Base-by-base conservation (phyloP, 1,140 invertebrate genomes). In the Platorchestia sp. region DNA sequence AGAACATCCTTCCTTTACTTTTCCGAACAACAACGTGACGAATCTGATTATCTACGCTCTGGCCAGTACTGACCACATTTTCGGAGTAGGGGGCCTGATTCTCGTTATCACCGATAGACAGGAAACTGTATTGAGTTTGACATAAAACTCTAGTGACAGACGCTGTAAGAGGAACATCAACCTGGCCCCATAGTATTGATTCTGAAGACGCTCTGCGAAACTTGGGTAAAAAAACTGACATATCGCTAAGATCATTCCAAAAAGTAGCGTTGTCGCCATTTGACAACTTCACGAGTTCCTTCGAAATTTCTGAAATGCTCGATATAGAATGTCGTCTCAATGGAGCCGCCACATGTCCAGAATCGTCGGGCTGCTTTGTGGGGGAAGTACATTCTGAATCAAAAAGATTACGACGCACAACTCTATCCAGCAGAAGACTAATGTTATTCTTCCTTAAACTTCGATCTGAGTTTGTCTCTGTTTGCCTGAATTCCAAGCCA, bases 241-340 rank as follows among this genome's bases (percentile, higher is more conserved):
- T 44, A 47, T 93, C 91, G 47, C 43, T 47, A 41, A 93, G 36
- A 45, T 93, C 89, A 19, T 87, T 86, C 95, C 95, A 95, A 42
- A 96, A 87, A 40, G 90, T 87, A 16, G 96, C 90, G 36, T 96
- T 95, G 53, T 95, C 95, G 36, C 86, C 51, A 16, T 95, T 95
- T 5, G 91, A 95, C 16, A 95, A 86, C 45, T n/a, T 91, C 0
- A 95, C 90, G 43, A 96, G 90, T 59, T 95, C 95, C 51, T 95
- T 95, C 75, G 96, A 96, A 95, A 96, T 95, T 86, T 96, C 96
- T n/a, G 90, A 95, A 89, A 96, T 43, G 51, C 96, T 95, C 44
- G 96, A 95, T 91, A 96, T 86, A 7, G 96, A 96, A 95, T 96
- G 96, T 59, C 96, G 96, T 51, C 96, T 95, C 43, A 95, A 95